A percentile compares a stretch with the other conserved stretches of the same genome.
phyloP scores from a whole-genome alignment of 2,113 vertebrate species.

The Carassius carassius region DNA sequence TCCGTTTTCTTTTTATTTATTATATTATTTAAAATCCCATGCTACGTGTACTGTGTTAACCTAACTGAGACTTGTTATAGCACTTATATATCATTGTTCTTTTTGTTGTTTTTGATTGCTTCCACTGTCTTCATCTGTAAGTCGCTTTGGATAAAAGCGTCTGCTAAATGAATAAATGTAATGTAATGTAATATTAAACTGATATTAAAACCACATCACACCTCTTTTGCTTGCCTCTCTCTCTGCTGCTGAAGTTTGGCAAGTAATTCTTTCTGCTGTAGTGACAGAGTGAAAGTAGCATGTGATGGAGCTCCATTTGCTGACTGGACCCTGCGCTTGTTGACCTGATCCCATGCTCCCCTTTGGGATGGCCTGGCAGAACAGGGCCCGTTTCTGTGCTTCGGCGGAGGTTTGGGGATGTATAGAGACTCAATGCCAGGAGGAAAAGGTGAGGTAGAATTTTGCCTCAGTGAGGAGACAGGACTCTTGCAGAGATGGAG shows the following conservation, averaged over 20 bases:
- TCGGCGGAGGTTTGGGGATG: conserved; percentile 75
- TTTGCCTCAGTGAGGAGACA: conserved; percentile 36
- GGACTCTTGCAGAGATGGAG: conserved; percentile 57
- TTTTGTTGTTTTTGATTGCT: too few species aligned
- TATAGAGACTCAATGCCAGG: conserved; percentile 53
- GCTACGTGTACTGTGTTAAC: too few species aligned
- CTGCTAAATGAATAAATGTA: too few species aligned
- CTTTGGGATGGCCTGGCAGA: conserved; percentile 72
- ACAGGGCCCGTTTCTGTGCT: conserved; percentile 71
- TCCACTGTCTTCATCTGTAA: too few species aligned
- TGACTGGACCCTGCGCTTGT: conserved; percentile 77
- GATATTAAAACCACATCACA: conserved; percentile 53
- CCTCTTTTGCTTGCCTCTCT: conserved; percentile 85
- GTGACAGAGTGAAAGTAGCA: conserved; percentile 81
- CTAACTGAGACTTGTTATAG: too few species aligned
- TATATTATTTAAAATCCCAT: too few species aligned
- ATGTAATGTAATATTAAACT: too few species aligned
- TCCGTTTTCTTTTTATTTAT: too few species aligned
- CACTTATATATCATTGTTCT: too few species aligned
- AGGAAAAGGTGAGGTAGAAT: conserved; percentile 46
- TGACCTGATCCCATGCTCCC: conserved; percentile 60
- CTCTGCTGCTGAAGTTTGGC: conserved; percentile 80
- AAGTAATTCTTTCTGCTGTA: conserved; percentile 87
- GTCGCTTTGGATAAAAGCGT: too few species aligned
- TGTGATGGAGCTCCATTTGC: conserved; percentile 66